These are phyloP conservation scores for Aethina tumida DNA, from an alignment of 1,140 invertebrate species.

Conservation along the genomic window DNA sequence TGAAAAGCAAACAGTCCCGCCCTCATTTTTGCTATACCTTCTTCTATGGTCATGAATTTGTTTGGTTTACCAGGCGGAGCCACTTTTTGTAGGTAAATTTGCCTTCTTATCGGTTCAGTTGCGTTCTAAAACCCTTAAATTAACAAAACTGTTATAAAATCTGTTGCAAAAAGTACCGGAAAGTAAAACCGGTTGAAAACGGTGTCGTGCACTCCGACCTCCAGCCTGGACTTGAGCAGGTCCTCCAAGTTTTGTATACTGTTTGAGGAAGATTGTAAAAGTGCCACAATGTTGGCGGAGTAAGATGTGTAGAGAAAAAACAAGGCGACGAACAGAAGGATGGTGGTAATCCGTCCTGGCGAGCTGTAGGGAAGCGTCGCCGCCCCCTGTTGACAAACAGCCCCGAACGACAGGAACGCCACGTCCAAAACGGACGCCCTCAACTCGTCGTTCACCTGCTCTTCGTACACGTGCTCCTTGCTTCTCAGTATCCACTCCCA, in stretches of 20 bases:
- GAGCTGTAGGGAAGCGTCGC: slow-evolving; percentile 31
- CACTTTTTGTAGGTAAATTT: slow-evolving; percentile 50
- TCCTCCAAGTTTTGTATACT: slow-evolving; percentile 47
- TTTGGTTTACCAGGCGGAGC: slow-evolving; percentile 40
- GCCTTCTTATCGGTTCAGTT: slow-evolving; percentile 46
- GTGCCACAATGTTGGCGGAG: slow-evolving; percentile 54
- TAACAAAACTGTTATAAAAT: not conserved
- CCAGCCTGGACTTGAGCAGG: slow-evolving; percentile 48
- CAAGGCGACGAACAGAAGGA: slow-evolving; percentile 41
- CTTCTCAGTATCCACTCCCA: slow-evolving; percentile 38
- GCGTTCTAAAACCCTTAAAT: slow-evolving; percentile 36
- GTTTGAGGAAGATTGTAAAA: slow-evolving; percentile 50
- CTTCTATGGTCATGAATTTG: slow-evolving; percentile 44
- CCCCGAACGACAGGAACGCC: slow-evolving; percentile 40
- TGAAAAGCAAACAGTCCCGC: slow-evolving; percentile 53
- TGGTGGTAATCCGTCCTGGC: slow-evolving; percentile 39
- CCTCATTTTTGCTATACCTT: slow-evolving; percentile 45
- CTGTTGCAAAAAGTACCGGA: slow-evolving; percentile 44
- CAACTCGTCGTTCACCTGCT: too few relatives aligned
- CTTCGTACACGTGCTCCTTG: too few relatives aligned
- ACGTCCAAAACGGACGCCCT: slow-evolving; percentile 19
- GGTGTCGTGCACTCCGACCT: slow-evolving; percentile 50
- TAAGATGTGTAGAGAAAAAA: slow-evolving; percentile 49
- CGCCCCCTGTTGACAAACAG: slow-evolving; percentile 51
- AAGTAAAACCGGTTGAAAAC: slow-evolving; percentile 56